Base-by-base conservation (phyloP, 2,888 invertebrate genomes). In the Drosophila prostipennis region DNA sequence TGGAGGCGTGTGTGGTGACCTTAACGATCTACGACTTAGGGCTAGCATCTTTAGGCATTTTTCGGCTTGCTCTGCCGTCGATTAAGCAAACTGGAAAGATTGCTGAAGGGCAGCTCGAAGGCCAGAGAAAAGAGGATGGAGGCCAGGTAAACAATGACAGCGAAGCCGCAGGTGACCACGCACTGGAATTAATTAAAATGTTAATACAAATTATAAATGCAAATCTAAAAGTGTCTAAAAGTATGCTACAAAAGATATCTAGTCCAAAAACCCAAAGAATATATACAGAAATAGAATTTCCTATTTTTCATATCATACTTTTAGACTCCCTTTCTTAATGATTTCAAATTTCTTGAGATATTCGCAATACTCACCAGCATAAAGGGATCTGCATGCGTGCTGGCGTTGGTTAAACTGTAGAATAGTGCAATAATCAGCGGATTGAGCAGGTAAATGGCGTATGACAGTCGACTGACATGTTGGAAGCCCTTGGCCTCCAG, bases 381-480 rank as follows among this genome's bases (percentile, higher is more conserved):
- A 23, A 92, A 74, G n/a, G 92, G 92, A 87, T 92, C 91, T 23
- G 91, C 90, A 58, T 91, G 89, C 0, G 91, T 91, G 60, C 92
- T 91, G 29, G 86, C 83, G 48, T 81, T 91, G 2, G 91, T 90
- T 59, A 91, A 67, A 37, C 92, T 90, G 51, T 90, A 93, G 23
- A 94, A 84, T 43, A 93, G 90, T 56, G 91, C 91, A 67, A 94
- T 93, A 11, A 94, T 77, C 39, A 94, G 85, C 1, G 94, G 94
- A 91, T 94, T 94, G 29, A 94, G 74, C 34, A 94, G 90, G 82
- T 94, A 94, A 36, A 93, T 93, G 49, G 93, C 93, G 80, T 93
- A 94, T 0, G 94, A 93, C 36, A 94, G 79, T 69, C 93, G 92
- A 79, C 94, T 94, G 4, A 94, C 57, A 45, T 92, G 92, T 56